Percentiles rank a stretch among this genome's conserved stretches.
These are phyloP conservation scores for Paracentrotus lividus DNA, from an alignment of 53 echinoderm and acorn worm genomes.

Conservation along the genomic window DNA sequence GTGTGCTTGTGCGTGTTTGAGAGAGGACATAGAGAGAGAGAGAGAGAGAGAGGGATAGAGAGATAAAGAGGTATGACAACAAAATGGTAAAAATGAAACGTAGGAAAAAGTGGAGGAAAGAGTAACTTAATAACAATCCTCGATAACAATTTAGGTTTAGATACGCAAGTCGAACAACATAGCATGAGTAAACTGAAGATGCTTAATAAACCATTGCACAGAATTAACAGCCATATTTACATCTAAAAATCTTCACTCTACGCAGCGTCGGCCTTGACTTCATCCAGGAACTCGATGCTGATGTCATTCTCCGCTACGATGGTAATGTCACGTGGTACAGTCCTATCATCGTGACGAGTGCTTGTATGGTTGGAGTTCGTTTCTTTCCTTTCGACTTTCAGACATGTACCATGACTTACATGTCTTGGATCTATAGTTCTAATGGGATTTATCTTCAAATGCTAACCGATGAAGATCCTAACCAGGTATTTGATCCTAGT, in stretches of 20 bases:
- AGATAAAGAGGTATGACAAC: no score
- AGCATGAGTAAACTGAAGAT: no score
- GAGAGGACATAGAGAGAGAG: neutral
- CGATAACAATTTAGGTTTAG: no score
- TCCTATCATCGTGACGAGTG: conserved; percentile 74
- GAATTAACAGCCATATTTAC: no score
- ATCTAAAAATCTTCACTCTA: conserved; percentile 59
- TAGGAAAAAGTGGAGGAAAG: no score
- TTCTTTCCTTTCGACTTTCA: conserved; percentile 82
- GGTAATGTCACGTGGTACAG: conserved; percentile 76
- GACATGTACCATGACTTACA: conserved; percentile 73
- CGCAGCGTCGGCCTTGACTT: conserved; percentile 78
- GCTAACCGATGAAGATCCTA: conserved; percentile 73
- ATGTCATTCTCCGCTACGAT: conserved; percentile 61
- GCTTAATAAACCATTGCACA: no score
- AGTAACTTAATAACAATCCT: no score
- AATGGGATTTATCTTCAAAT: conserved; percentile 48
- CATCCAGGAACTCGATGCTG: conserved; percentile 53
- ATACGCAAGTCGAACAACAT: no score
- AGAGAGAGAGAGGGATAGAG: no score
- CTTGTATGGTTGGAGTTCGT: conserved; percentile 72
- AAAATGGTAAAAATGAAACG: no score
- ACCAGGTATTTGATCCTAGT: neutral
- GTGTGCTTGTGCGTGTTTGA: neutral
- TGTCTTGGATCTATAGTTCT: conserved; percentile 69